phyloP scores from a whole-genome alignment of 2,797 vertebrate species.

The Mus spretus region DNA sequence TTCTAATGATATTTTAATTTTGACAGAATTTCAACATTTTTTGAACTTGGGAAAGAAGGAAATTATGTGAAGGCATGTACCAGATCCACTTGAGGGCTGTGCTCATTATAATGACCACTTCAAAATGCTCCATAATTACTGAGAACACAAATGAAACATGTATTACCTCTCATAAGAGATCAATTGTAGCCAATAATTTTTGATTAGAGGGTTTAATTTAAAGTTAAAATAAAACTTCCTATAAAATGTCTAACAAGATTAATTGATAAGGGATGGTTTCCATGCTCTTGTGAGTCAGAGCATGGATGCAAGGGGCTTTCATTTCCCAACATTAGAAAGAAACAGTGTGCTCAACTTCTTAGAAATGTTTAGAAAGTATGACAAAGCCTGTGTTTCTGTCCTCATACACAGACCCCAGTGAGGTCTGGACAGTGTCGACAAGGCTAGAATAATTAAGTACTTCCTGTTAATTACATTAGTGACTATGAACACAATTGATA shows the following conservation, averaged over 20 bases:
- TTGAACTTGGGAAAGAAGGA: not conserved
- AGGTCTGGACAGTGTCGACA: not conserved
- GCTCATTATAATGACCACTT: not conserved
- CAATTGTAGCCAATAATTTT: not conserved
- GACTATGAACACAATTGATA: not conserved
- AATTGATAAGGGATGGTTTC: not conserved
- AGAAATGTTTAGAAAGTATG: not conserved
- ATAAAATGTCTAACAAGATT: not conserved
- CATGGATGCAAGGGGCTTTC: not conserved
- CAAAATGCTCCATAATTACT: not conserved
- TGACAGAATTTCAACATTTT: not conserved
- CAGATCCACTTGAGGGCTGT: not conserved
- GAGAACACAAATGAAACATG: not conserved
- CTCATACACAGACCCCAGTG: not conserved
- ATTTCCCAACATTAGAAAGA: not conserved
- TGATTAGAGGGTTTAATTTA: not conserved
- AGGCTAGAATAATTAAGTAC: not conserved
- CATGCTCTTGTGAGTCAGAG: not conserved
- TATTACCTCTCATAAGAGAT: not conserved
- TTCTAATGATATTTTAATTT: not conserved
- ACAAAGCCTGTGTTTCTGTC: not conserved
- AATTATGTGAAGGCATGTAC: not conserved
- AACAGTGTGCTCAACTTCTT: not conserved
- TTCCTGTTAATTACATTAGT: not conserved
- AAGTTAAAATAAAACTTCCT: not conserved